Base-by-base conservation (phyloP, 2,797 vertebrate species). In the Pyrocephalus nanus region DNA sequence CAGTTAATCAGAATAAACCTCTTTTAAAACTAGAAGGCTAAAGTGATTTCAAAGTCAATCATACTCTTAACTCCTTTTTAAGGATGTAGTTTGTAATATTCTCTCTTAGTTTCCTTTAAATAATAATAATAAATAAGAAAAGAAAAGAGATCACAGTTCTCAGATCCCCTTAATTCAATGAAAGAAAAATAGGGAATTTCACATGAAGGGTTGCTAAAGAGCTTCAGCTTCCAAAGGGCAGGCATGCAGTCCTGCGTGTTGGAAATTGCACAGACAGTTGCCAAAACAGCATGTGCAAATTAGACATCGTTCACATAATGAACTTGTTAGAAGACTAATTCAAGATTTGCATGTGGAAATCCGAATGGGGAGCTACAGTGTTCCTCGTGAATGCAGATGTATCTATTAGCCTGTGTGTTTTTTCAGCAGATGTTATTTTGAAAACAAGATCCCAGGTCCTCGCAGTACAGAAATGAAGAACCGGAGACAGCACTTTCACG, bases 1-100 rank as follows among this genome's bases (percentile, higher is more conserved):
- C 98, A 96, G 96, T 96, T 93, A 80, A 95, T 95, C 96, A 95
- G 96, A 95, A 97, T 97, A 96, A 97, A 96, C 96, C 95, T 96
- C 97, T 92, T 96, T 95, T 54, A 95, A 92, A 96, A 88, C 92
- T 67, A 93, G 90, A 90, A 97, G 96, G 96, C 97, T 96, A 97
- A 97, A 97, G 97, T 96, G 97, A 97, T 97, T 98, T 97, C 97
- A 97, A 97, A 98, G 97, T 97, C 97, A 97, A 61, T 92, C 94
- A 71, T 55, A 53, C n/a, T 43, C 87, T 78, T 95, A 93, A 93
- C 88, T 95, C 15, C 51, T 92, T 92, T 95, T 88, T 81, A 45
- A 95, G 65, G 78, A 91, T 92, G 86, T 88, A 12, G 2, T 95
- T 95, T 93, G 51, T 84, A 94, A 95, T 91, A 95, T 45, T 83